Base-by-base conservation (phyloP, 2,888 invertebrate genomes). In the Disparrhopalites patrizii region DNA sequence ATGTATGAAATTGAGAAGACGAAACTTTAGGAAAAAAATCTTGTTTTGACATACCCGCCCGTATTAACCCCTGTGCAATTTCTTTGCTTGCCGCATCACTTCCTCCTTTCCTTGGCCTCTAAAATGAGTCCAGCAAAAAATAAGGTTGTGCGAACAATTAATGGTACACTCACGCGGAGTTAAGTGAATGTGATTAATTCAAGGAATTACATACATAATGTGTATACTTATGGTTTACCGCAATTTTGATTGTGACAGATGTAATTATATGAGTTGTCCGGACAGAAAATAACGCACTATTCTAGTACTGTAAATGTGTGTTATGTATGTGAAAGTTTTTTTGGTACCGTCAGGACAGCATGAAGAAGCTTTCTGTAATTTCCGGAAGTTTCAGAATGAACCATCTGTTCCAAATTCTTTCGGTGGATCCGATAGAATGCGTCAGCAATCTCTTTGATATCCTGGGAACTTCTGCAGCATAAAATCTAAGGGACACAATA, bases 11-110 rank as follows among this genome's bases (percentile, higher is more conserved):
- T 43, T 43, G 8, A 10, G 8, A 36, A 23, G 18, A 23, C 3
- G 23, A 13, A 20, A 20, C n/a, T n/a, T n/a, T n/a, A n/a, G n/a
- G n/a, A n/a, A n/a, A n/a, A n/a, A n/a, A n/a, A n/a, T n/a, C n/a
- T n/a, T n/a, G n/a, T n/a, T n/a, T n/a, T n/a, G n/a, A n/a, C 15
- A 15, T 43, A 61, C 60, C 60, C 33, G 60, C 31, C 23, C 60
- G 50, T 33, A 61, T 33, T 7, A 61, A 50, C 1, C 20, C 7
- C 20, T 61, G 50, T 8, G 60, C 60, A 30, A 61, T 61, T 33
- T 61, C 31, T 20, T 61, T 40, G 20, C 47, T 50, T 25, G 27
- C 18, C 10, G 36, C 38, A 36, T 43, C 23, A 4, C 20, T 3
- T 4, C 10, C 50, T 3, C 31, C 30, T 13, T 40, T 50, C 20